phyloP scores from a whole-genome alignment of 2,797 vertebrate species.

The Myoxocephalus aenaeus region DNA sequence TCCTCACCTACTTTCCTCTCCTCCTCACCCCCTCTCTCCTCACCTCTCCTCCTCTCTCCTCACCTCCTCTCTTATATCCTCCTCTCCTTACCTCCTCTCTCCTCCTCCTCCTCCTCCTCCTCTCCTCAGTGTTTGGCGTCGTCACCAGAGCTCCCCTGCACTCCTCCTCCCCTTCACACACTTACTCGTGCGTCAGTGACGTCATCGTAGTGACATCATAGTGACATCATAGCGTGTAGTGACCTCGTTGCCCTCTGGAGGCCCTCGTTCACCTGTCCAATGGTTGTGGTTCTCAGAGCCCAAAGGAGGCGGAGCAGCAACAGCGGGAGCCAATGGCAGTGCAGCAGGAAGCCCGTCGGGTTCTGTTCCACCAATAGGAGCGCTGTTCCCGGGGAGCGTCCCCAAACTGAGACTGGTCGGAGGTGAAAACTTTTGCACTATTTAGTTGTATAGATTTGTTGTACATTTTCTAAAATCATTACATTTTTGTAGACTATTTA shows the following conservation, averaged over 20 bases:
- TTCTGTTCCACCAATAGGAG: slow-evolving; percentile 82
- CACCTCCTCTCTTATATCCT: too few species aligned
- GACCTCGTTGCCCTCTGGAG: slow-evolving; percentile 7
- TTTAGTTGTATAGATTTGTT: too few species aligned
- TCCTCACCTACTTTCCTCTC: too few species aligned
- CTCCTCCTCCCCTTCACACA: slow-evolving; percentile 3
- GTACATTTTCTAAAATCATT: too few species aligned
- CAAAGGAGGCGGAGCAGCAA: slow-evolving; percentile 79
- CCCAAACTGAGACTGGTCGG: slow-evolving; percentile 89
- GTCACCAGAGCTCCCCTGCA: slow-evolving; percentile 25
- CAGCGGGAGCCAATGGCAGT: slow-evolving; percentile 59
- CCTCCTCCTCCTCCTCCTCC: neutral
- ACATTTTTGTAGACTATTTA: too few species aligned
- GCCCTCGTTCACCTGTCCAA: slow-evolving; percentile 42
- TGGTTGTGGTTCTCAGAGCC: slow-evolving; percentile 83
- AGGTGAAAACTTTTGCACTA: slow-evolving; percentile 52
- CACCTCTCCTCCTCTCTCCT: neutral
- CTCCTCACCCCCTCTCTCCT: neutral
- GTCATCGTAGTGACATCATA: slow-evolving; percentile 28
- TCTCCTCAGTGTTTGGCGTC: neutral
- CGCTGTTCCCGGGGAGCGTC: slow-evolving; percentile 88
- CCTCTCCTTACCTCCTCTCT: too few species aligned
- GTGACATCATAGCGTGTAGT: slow-evolving; percentile 20
- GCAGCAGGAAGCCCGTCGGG: slow-evolving; percentile 72
- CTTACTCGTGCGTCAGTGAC: slow-evolving; percentile 22